These are phyloP conservation scores for Pardalotus punctatus DNA, from an alignment of 2,113 vertebrate species.

Conservation along the genomic window DNA sequence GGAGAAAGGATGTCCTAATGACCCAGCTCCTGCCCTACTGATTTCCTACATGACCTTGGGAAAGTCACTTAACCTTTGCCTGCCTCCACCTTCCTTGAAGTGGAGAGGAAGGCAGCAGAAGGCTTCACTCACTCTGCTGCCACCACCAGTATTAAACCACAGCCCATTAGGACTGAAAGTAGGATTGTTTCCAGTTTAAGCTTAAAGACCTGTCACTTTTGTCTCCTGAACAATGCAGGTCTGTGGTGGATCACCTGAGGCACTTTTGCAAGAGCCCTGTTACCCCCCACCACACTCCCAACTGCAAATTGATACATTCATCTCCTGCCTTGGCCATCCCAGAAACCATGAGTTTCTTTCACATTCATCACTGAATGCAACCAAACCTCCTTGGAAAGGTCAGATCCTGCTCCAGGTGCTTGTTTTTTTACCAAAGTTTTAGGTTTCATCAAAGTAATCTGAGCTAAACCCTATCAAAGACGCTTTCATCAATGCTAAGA, in stretches of 20 bases:
- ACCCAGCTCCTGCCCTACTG: background rate
- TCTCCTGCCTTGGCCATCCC: accelerated
- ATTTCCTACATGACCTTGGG: slow-evolving; percentile 21
- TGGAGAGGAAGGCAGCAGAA: background rate
- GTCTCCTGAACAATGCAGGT: background rate
- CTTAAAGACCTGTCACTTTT: background rate
- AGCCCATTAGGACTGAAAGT: background rate
- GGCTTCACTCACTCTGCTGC: background rate
- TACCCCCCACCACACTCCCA: background rate
- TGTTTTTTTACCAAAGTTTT: background rate
- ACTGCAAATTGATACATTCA: background rate
- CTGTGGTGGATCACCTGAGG: background rate
- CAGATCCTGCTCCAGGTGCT: background rate
- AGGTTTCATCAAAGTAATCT: background rate
- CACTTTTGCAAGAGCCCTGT: background rate
- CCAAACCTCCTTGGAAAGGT: background rate
- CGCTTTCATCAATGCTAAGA: background rate
- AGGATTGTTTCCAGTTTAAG: background rate
- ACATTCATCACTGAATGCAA: background rate
- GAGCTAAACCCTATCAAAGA: background rate
- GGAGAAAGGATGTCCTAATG: slow-evolving; percentile 32
- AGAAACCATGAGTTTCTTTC: background rate
- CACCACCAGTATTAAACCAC: background rate
- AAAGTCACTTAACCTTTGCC: slow-evolving; percentile 12
- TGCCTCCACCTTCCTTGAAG: background rate